A percentile compares a stretch with the other conserved stretches of the same genome.
phyloP scores from a whole-genome alignment of 2,888 invertebrate genomes.

The Drosophila putrida region DNA sequence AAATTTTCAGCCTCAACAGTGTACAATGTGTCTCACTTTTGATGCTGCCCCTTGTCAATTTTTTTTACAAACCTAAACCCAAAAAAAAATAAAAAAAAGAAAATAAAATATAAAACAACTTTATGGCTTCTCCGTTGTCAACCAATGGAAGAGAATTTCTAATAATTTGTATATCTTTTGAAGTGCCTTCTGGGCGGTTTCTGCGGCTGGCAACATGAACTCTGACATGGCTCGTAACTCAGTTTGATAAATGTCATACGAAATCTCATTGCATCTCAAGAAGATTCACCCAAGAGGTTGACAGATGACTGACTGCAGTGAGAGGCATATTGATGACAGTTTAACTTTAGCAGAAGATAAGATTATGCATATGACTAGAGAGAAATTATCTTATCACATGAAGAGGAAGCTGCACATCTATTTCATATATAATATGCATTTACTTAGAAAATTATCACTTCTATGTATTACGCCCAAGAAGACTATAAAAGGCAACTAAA shows the following conservation, averaged over 20 bases:
- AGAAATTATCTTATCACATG: constrained; percentile 5
- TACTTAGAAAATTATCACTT: background rate
- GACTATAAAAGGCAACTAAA: constrained; percentile 15
- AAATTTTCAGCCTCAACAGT: constrained; percentile 62
- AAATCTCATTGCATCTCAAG: constrained; percentile 22
- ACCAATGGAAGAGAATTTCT: constrained; percentile 53
- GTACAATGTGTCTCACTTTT: constrained; percentile 72
- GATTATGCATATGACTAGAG: background rate
- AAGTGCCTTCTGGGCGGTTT: constrained; percentile 38
- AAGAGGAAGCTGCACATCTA: background rate
- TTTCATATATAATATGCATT: background rate
- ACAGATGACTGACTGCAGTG: constrained; percentile 14
- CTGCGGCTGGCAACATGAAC: constrained; percentile 75
- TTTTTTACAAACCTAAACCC: background rate
- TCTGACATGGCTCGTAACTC: constrained; percentile 70
- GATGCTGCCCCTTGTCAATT: constrained; percentile 34
- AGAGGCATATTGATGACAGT: constrained; percentile 5
- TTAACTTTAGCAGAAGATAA: background rate
- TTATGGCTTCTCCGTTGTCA: constrained; percentile 66
- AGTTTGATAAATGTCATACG: constrained; percentile 60
- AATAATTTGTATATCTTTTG: constrained; percentile 59
- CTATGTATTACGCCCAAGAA: background rate
- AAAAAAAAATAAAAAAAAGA: constrained; percentile 5
- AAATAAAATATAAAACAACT: constrained; percentile 28
- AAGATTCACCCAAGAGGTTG: constrained; percentile 29